These are phyloP conservation scores for Solea solea DNA, from an alignment of 2,113 vertebrate genomes.

Conservation along the genomic window DNA sequence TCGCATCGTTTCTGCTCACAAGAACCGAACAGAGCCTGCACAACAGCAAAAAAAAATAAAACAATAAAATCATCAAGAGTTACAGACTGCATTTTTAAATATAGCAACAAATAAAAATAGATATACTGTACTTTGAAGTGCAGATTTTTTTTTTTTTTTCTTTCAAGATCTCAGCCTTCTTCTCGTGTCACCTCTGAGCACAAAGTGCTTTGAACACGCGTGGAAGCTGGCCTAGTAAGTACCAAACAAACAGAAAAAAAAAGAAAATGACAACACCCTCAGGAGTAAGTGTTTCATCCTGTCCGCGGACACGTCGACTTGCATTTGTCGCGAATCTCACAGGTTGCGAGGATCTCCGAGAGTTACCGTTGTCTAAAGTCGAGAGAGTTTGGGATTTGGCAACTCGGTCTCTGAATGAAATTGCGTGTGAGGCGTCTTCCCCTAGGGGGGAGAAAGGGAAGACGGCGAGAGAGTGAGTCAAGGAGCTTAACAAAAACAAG, in stretches of 20 bases:
- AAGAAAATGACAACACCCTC: conserved; percentile 32
- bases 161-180: no score
- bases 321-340: conserved; percentile 40
- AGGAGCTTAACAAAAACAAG: conserved; percentile 60
- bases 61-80: no score
- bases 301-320: conserved; percentile 22
- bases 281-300: conserved; percentile 44
- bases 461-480: conserved; percentile 16
- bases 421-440: conserved; percentile 50
- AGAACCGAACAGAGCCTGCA: no score
- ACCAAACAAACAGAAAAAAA: conserved; percentile 9
- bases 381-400: conserved; percentile 27
- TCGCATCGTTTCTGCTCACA: no score
- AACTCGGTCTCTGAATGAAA: conserved; percentile 47
- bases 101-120: no score
- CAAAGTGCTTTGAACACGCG: no score
- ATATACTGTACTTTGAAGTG: no score
- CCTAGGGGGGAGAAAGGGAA: conserved; percentile 48
- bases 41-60: no score
- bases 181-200: no score
- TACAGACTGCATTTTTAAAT: no score
- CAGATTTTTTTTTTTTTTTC: no score
- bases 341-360: conserved; percentile 24
- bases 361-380: conserved; percentile 46
- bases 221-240: no score